A percentile compares a stretch with the other conserved stretches of the same genome.
Evolutionary conservation across 2,113 vertebrate genomes (phyloP).

Genomic region (Pachyramphus minor): DNA sequence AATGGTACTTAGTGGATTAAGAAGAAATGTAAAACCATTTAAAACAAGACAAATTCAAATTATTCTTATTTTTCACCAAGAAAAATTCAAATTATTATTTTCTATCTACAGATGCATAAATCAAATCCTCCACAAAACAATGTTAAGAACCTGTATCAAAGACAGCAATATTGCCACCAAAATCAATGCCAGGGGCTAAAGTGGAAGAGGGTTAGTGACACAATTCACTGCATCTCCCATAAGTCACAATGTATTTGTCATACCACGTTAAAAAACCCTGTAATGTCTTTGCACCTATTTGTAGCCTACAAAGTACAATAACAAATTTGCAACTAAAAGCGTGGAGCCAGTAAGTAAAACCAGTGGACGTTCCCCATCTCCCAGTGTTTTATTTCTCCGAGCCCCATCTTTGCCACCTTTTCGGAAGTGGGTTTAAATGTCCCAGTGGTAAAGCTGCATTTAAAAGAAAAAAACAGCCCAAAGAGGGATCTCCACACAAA

Average conservation of each 20-base stretch:
- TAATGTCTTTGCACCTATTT: accelerated
- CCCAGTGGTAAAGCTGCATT: neutral
- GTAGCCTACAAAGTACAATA: neutral
- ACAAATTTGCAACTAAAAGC: neutral
- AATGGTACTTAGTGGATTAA: neutral
- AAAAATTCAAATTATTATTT: neutral
- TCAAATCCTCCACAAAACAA: neutral
- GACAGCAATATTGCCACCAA: neutral
- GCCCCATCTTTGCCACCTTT: neutral
- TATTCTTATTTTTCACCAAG: neutral
- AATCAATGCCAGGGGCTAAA: neutral
- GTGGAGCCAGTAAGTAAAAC: neutral
- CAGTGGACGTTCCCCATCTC: neutral
- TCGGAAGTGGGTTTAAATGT: neutral
- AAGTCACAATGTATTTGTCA: neutral
- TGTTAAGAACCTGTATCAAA: neutral
- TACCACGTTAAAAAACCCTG: neutral
- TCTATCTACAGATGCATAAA: neutral
- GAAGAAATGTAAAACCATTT: neutral
- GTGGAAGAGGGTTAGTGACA: neutral
- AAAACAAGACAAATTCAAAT: neutral
- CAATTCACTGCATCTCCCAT: neutral
- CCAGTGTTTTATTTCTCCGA: accelerated
- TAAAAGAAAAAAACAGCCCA: neutral
- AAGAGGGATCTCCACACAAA: neutral